Conservation (phyloP, 2,888 invertebrate genomes). For the Acronicta psi region DNA sequence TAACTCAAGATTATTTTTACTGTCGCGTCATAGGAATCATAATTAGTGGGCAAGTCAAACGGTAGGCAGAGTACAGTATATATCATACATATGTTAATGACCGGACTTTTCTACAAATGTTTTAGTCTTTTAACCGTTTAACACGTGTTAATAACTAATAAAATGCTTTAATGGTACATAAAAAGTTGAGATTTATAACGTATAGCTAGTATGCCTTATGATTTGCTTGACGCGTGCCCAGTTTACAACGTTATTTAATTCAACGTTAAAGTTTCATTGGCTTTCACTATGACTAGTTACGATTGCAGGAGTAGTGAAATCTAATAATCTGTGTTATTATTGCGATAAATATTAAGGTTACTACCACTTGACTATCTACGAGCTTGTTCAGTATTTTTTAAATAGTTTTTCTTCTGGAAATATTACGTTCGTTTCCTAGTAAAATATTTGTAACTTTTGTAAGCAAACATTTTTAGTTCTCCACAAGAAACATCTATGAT, state of each 20-base stretch:
- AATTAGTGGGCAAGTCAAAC: slow-evolving; percentile 66
- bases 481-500: too few relatives aligned
- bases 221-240: slow-evolving; percentile 76
- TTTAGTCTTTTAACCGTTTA: slow-evolving; percentile 83
- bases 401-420: slow-evolving; percentile 5
- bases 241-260: slow-evolving; percentile 64
- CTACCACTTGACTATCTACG: slow-evolving; percentile 36
- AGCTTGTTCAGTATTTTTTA: slow-evolving; percentile 54
- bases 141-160: slow-evolving; percentile 89
- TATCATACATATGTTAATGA: slow-evolving; percentile 75
- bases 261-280: slow-evolving; percentile 68
- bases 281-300: slow-evolving; percentile 63
- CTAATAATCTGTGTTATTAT: slow-evolving; percentile 55
- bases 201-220: slow-evolving; percentile 81
- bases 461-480: neutral
- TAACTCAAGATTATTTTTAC: slow-evolving; percentile 51
- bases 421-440: too few relatives aligned
- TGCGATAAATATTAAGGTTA: slow-evolving; percentile 44
- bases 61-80: slow-evolving; percentile 67
- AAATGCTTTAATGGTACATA: slow-evolving; percentile 88
- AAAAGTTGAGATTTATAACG: slow-evolving; percentile 88
- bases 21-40: slow-evolving; percentile 47
- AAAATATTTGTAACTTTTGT: too few relatives aligned
- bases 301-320: slow-evolving; percentile 58
- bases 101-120: slow-evolving; percentile 85